Evolutionary conservation across 2,797 vertebrate species (phyloP), one percentile per base, ranked within the genome.

Genomic region (Philypnodon macrostomus): DNA sequence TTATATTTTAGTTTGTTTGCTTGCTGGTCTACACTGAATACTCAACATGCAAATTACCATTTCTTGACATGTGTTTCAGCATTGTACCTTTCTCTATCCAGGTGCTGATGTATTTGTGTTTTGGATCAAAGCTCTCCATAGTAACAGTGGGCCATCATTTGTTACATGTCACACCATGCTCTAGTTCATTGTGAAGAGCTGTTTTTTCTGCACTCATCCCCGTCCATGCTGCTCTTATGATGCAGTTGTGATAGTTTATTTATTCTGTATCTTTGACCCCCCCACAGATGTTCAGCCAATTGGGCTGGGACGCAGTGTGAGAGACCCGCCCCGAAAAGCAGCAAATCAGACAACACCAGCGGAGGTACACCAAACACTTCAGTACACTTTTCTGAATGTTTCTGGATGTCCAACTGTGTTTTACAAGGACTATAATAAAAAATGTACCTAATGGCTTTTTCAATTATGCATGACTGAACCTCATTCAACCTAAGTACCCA

Each of bases 271-370:
- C 50, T 63, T 47, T 79, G 59, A 72, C 75, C 85, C 81, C 70
- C n/a, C 90, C 90, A 80, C 84, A 99, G 96, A 88, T 99, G 97
- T 72, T 96, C 96, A 55, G 90, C 92, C 79, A 98, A 97, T 77
- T 99, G 97, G 96, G 95, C 96, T 57, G 97, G 96, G 64, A 98
- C 94, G 1, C 97, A 99, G 63, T 99, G 97, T 69, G 97, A 99
- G 79, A 93, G 96, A 70, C 97, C 95, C 49, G 96, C 95, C 68
- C 96, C 96, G 37, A 99, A 97, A 78, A 99, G 96, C 91, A 98
- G 96, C 90, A 93, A 94, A 79, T 98, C 96, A 47, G 94, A 98
- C 80, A 94, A 95, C 53, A 90, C 92, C 67, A 92, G 90, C 19
- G 93, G 94, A 90, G 93, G 97, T 98, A 88, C 93, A 47, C 8